Percentiles rank a stretch among this genome's conserved stretches.
Evolutionary conservation across 2,888 invertebrate species (phyloP).

Genomic region (Drosophila affinis): DNA sequence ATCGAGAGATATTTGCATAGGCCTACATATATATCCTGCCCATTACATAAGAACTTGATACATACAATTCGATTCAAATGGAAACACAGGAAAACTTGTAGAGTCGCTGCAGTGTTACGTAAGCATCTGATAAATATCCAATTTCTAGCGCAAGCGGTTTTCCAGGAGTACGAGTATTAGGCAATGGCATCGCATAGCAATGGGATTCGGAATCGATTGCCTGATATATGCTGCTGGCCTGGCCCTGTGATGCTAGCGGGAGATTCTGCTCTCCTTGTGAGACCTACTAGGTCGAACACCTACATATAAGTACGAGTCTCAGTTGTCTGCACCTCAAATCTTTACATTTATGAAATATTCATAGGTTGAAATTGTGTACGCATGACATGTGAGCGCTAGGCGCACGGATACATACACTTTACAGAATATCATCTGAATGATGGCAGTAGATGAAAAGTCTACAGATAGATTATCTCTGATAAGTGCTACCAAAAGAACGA

Average conservation of each 20-base stretch:
- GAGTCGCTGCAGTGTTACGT: conserved; percentile 58
- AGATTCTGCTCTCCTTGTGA: background rate
- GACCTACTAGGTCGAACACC: background rate
- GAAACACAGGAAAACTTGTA: conserved; percentile 53
- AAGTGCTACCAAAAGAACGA: too few relatives aligned
- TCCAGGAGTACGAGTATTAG: conserved; percentile 23
- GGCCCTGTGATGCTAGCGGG: background rate
- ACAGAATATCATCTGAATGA: too few relatives aligned
- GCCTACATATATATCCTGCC: conserved; percentile 46
- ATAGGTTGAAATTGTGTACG: conserved; percentile 39
- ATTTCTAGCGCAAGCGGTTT: conserved; percentile 39
- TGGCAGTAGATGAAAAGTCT: too few relatives aligned
- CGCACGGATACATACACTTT: background rate
- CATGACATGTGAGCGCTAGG: conserved; percentile 5
- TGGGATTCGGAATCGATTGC: conserved; percentile 12
- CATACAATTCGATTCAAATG: conserved; percentile 40
- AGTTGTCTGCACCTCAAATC: conserved; percentile 5
- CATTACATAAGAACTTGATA: conserved; percentile 34
- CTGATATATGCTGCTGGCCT: conserved; percentile 27
- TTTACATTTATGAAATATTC: conserved; percentile 45
- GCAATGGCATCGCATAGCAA: conserved; percentile 37
- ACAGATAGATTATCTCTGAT: background rate
- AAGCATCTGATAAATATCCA: conserved; percentile 69
- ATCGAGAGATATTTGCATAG: conserved; percentile 31
- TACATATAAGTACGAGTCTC: background rate